phyloP scores from a whole-genome alignment of 2,888 invertebrate genomes.

The Leptothorax acervorum region DNA sequence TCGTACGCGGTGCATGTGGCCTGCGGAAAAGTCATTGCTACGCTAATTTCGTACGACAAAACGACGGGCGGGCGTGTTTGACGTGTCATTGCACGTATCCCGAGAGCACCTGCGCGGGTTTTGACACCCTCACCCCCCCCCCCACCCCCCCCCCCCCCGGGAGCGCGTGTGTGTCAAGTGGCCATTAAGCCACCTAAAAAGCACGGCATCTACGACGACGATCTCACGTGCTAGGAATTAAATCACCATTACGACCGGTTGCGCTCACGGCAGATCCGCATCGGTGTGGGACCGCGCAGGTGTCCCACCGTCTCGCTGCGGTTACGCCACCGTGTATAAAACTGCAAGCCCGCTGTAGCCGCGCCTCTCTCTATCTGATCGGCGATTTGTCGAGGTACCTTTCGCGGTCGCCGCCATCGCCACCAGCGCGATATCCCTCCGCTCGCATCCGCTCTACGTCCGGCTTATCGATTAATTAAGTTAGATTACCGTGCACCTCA shows the following conservation, averaged over 20 bases:
- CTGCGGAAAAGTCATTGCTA: conserved; percentile 61
- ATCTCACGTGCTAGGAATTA: conserved; percentile 81
- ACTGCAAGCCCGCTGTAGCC: conserved; percentile 53
- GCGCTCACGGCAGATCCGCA: conserved; percentile 77
- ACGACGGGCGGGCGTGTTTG: conserved; percentile 61
- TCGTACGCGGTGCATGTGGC: conserved; percentile 46
- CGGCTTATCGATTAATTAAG: conserved; percentile 71
- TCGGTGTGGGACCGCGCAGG: conserved; percentile 82
- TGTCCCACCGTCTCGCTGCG: conserved; percentile 73
- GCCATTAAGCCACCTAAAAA: conserved; percentile 80
- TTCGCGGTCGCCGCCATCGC: conserved; percentile 57
- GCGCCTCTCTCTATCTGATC: conserved; percentile 73
- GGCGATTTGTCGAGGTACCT: conserved; percentile 73
- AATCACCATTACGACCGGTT: conserved; percentile 82
- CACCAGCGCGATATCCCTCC: conserved; percentile 58
- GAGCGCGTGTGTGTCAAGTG: conserved; percentile 79
- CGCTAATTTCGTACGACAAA: conserved; percentile 69
- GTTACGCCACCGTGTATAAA: conserved; percentile 67
- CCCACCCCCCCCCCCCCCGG: not conserved
- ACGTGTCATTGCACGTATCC: conserved; percentile 59
- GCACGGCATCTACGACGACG: conserved; percentile 76
- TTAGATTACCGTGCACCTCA: conserved; percentile 45
- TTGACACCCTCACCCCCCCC: conserved; percentile 1
- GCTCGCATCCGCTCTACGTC: conserved; percentile 33
- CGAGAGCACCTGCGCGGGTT: conserved; percentile 59